Base-by-base conservation (phyloP, 1,140 invertebrate species). In the Drosophila sturtevanti region DNA sequence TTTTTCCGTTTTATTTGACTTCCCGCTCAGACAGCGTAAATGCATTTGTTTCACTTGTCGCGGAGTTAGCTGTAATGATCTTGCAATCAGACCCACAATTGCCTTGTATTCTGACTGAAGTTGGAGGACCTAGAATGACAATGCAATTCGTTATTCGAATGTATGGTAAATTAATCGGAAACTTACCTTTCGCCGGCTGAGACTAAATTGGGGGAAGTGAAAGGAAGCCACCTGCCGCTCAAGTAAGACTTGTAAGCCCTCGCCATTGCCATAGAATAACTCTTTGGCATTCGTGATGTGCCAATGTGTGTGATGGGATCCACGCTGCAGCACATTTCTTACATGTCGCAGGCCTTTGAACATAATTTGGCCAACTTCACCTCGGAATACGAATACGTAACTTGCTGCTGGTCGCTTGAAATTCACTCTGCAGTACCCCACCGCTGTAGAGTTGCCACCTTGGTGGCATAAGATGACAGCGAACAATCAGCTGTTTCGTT, bases 101-200 rank as follows among this genome's bases (percentile, higher is more conserved):
- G 92, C 92, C 67, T 90, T 81, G 70, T 93, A 93, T 92, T 94
- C 93, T 67, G 76, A 89, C 44, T 89, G 82, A 21, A 93, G 79
- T 63, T 85, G 89, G 74, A 72, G 91, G 12, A 86, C 58, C 90
- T 14, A 35, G 5, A 12, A 0, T 3, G 0, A 7, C 27, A 21
- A 16, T 1, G 35, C 5, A 5, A 0, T n/a, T 7, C 1, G 24
- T 5, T 16, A 0, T 27, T 16, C n/a, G 6, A 7, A 11, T 7
- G 16, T 5, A 4, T 38, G 1, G 18, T 21, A 5, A n/a, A n/a
- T n/a, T 10, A 27, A 2, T 4, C 35, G 1, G 0, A n/a, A 21
- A 74, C 65, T 65, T 35, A 89, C 84, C 84, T 89, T 84, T 55
- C 84, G 84, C 63, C 80, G 78, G 60, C 73, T 89, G 0, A 89